Base-by-base conservation (phyloP, 2,113 vertebrate genomes). In the Saccopteryx leptura region DNA sequence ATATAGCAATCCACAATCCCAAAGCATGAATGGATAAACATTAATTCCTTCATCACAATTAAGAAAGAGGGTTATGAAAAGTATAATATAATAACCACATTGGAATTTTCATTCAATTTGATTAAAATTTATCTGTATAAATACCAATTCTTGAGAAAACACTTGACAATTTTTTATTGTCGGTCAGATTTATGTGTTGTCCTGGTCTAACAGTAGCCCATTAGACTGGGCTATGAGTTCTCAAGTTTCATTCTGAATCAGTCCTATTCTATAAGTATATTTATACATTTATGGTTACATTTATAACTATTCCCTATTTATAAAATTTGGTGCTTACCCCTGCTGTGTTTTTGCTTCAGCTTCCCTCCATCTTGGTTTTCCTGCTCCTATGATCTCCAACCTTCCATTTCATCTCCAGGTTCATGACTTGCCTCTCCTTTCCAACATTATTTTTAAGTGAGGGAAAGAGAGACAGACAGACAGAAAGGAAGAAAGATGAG, bases 41-140 rank as follows among this genome's bases (percentile, higher is more conserved):
- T 78, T 78, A 33, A 83, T 39, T 90, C 5, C 33, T 83, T 90
- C 52, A 75, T 83, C 60, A 94, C 66, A 89, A 83, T 50, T 58
- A 94, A 74, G 26, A 82, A 83, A 94, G 50, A 89, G 61, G 33
- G 31, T 50, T 76, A 13, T 76, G 60, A 76, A 84, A 94, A 68
- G 31, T 31, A 60, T 15, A 84, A 11, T 23, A 80, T 26, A 90
- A 61, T 80, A 78, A 79, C 54, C 78, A 61, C 10, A 61, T 78
- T 76, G n/a, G n/a, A 54, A 85, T 85, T 69, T 69, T n/a, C 28
- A 66, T 50, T 46, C 26, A 65, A 19, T 83, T 83, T 85, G 61
- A 56, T 60, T 90, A 2, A 33, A 83, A 50, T 33, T 19, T 15
- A 84, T 84, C 61, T 90, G 9, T 84, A 84, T 78, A 90, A 74